Percentiles rank a stretch among this genome's conserved stretches.
phyloP scores from a whole-genome alignment of 2,797 vertebrate species.

The Sylvia borin region DNA sequence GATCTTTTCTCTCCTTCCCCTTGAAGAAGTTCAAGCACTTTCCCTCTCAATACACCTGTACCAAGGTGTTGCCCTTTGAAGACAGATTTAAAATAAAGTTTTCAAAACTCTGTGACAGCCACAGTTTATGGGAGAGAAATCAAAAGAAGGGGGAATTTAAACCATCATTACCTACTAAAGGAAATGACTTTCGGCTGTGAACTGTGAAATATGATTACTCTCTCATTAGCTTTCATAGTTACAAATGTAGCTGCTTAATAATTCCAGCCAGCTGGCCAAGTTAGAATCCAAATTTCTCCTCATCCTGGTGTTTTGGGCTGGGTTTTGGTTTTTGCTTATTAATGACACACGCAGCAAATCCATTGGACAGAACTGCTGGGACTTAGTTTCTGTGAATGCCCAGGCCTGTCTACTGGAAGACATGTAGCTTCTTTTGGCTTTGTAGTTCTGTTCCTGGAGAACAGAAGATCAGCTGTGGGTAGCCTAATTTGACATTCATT shows the following conservation, averaged over 20 bases:
- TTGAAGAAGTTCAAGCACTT: not conserved
- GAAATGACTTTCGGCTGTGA: not conserved
- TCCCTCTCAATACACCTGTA: not conserved
- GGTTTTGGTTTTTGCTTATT: not conserved
- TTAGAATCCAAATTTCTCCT: not conserved
- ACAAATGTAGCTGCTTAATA: not conserved
- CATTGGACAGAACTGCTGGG: not conserved
- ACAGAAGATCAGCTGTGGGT: not conserved
- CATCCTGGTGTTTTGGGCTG: not conserved
- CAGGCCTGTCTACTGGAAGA: not conserved
- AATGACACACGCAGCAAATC: not conserved
- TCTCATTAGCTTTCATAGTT: slow-evolving; percentile 20
- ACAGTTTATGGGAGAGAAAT: not conserved
- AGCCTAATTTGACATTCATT: not conserved
- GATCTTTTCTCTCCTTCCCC: not conserved
- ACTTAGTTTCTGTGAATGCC: not conserved
- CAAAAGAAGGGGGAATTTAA: not conserved
- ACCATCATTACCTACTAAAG: not conserved
- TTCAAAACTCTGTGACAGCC: not conserved
- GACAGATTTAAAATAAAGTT: not conserved
- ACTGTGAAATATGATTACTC: not conserved
- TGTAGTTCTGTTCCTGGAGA: not conserved
- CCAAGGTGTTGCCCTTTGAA: not conserved
- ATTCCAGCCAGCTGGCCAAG: not conserved
- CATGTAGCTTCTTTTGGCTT: not conserved